Evolutionary conservation across 2,888 invertebrate species (phyloP), one percentile per base, ranked within the genome.

Genomic region (Netelia fuscicornis): DNA sequence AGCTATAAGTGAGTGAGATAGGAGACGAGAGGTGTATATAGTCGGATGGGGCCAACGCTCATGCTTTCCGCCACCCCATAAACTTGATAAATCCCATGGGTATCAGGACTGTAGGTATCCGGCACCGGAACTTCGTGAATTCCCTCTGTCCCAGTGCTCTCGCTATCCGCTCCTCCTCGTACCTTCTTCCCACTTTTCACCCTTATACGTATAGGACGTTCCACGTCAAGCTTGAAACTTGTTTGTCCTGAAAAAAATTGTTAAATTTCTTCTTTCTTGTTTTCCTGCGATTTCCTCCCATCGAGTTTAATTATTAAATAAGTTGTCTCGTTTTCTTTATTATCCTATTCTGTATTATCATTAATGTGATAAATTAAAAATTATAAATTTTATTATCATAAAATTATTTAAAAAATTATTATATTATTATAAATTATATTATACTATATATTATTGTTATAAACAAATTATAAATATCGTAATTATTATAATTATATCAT

Each of bases 11-110:
- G 23, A 54, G 23, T 42, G 56, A 72, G 58, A 65, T 54, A 64
- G 71, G 23, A 17, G 20, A 20, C 72, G 76, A 52, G 65, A 67
- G 58, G 56, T 84, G 74, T 72, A 37, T 48, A 52, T 48, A 64
- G 79, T 54, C 54, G 42, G 30, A 13, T 74, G 67, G 75, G 48
- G 58, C 81, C 30, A 20, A 58, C 58, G 48, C 17, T 17, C 58
- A 65, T 65, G 81, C 17, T 76, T 81, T 84, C 88, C 88, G 85
- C 89, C 89, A 88, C 88, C 87, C 88, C 87, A 88, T 89, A 87
- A 89, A 89, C 85, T 87, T 88, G 90, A 90, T 91, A 91, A 91
- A 90, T 90, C 90, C 90, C 90, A 88, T 86, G 90, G 87, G 86
- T 77, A 87, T 86, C 81, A 76, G 52, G 37, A 52, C 68, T 37